Conservation (phyloP, 2,888 invertebrate genomes). For the Drosophila meridiana region DNA sequence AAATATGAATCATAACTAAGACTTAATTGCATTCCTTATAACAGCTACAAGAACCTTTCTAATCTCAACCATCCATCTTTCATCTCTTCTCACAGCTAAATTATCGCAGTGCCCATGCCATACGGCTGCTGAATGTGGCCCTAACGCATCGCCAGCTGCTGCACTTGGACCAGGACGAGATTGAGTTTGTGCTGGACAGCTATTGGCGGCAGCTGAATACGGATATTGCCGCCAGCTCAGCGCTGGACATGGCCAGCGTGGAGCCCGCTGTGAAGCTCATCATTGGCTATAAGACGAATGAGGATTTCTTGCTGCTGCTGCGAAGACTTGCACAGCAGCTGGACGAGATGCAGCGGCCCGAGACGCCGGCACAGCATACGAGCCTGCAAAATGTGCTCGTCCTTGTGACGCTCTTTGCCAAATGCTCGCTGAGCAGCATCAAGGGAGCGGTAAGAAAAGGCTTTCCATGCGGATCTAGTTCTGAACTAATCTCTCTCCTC, state of each 20-base stretch:
- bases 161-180: slow-evolving; percentile 83
- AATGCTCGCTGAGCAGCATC: slow-evolving; percentile 79
- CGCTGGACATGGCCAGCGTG: slow-evolving; percentile 57
- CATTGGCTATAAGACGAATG: slow-evolving; percentile 82
- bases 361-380: slow-evolving; percentile 46
- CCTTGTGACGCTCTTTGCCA: slow-evolving; percentile 76
- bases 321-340: slow-evolving; percentile 64
- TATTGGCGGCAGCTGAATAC: slow-evolving; percentile 82
- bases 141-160: slow-evolving; percentile 74
- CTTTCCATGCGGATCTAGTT: not conserved
- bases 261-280: slow-evolving; percentile 79
- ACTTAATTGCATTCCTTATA: not conserved
- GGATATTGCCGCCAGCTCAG: slow-evolving; percentile 57
- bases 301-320: slow-evolving; percentile 80
- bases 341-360: slow-evolving; percentile 43
- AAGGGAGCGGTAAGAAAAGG: slow-evolving; percentile 81
- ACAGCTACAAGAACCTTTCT: not conserved
- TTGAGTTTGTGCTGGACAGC: slow-evolving; percentile 81
- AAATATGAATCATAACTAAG: not conserved
- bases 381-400: slow-evolving; percentile 65
- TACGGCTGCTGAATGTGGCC: slow-evolving; percentile 79
- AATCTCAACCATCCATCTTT: no score
- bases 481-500: not conserved
- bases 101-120: slow-evolving; percentile 78
- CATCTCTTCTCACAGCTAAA: slow-evolving; percentile 69